These are phyloP conservation scores for Athalia rosae DNA, from an alignment of 2,888 invertebrate genomes.

Conservation along the genomic window DNA sequence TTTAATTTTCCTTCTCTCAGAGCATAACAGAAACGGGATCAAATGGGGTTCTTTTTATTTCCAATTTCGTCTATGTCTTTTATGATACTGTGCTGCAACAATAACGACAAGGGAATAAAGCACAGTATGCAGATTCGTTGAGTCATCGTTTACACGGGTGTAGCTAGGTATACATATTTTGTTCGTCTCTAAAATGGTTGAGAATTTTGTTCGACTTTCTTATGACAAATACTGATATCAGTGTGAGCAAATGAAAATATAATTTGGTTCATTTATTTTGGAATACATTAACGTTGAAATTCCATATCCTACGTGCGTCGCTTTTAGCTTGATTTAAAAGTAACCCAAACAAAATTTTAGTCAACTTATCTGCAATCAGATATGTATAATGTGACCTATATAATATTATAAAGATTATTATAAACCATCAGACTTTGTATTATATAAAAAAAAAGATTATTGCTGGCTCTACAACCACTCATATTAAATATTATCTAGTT, in stretches of 20 bases:
- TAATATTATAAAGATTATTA: conserved; percentile 34
- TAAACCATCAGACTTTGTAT: conserved; percentile 42
- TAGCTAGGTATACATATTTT: conserved; percentile 25
- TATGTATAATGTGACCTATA: conserved; percentile 36
- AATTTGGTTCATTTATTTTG: background rate
- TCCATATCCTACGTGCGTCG: too few species aligned
- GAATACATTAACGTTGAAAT: background rate
- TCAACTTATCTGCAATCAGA: conserved; percentile 16
- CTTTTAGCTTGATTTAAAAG: background rate
- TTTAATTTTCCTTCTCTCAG: background rate
- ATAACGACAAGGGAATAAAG: conserved; percentile 15
- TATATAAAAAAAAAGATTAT: conserved; percentile 36
- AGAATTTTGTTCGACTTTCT: conserved; percentile 21
- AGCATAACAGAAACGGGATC: conserved; percentile 4
- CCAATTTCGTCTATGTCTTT: conserved; percentile 32
- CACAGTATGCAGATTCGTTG: conserved; percentile 42
- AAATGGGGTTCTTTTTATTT: conserved; percentile 37
- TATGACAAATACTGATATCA: conserved; percentile 26
- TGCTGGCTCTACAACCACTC: conserved; percentile 29
- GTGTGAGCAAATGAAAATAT: background rate
- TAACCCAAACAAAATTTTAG: conserved; percentile 4
- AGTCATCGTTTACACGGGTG: conserved; percentile 25
- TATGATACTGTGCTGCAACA: conserved; percentile 28
- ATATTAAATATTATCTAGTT: background rate
- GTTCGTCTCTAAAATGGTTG: background rate